Conservation (phyloP, 2,888 invertebrate genomes). For the Drosophila formosana region DNA sequence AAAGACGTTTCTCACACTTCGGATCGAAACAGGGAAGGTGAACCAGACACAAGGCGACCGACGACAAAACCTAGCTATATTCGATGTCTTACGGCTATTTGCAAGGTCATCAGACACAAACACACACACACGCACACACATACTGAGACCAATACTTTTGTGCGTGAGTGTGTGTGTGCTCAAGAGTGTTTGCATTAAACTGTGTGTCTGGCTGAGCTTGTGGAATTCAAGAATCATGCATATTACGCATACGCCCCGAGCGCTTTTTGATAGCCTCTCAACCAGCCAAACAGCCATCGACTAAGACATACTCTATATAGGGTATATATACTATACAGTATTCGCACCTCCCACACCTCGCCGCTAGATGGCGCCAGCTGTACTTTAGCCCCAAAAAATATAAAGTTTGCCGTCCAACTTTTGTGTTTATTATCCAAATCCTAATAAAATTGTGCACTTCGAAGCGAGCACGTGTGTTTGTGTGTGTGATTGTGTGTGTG, state of each 20-base stretch:
- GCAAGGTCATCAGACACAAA: conserved; percentile 68
- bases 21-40: conserved; percentile 20
- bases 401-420: conserved; percentile 16
- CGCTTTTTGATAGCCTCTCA: conserved; percentile 23
- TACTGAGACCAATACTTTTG: conserved; percentile 35
- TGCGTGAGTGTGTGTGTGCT: conserved; percentile 13
- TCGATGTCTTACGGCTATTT: conserved; percentile 56
- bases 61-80: conserved; percentile 8
- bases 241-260: conserved; percentile 62
- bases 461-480: neutral
- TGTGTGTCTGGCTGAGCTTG: conserved; percentile 44
- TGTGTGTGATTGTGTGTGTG: neutral
- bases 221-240: conserved; percentile 38
- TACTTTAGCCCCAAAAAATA: neutral
- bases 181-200: conserved; percentile 9
- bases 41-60: conserved; percentile 10
- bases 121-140: conserved; percentile 52
- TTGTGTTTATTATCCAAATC: conserved; percentile 18
- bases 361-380: conserved; percentile 15
- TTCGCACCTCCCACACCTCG: neutral
- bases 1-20: conserved; percentile 45
- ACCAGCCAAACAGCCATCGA: neutral
- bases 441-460: conserved; percentile 18
- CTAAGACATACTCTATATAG: neutral
- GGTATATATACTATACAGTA: neutral